Evolutionary conservation across 2,888 invertebrate species (phyloP).

Genomic region (Aphodius granarius): DNA sequence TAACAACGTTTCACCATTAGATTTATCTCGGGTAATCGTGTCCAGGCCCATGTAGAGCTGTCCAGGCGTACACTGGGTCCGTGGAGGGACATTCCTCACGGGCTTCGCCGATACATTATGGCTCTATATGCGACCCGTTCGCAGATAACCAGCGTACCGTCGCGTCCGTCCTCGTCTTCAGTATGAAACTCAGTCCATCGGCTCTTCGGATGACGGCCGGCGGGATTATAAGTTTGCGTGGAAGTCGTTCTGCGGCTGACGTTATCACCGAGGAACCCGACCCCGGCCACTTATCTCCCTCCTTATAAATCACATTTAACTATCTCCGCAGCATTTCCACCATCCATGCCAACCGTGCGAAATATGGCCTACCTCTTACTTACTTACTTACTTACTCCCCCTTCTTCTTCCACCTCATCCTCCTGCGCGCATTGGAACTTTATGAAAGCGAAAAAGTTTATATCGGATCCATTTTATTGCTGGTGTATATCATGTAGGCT

Average conservation of each 20-base stretch:
- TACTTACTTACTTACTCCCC: neutral
- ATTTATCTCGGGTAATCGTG: constrained; percentile 55
- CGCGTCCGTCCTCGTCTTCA: constrained; percentile 16
- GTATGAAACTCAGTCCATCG: constrained; percentile 5
- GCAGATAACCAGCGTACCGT: constrained; percentile 15
- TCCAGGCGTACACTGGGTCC: constrained; percentile 48
- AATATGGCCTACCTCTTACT: neutral
- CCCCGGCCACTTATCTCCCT: constrained; percentile 41
- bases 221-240: constrained; percentile 45
- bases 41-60: constrained; percentile 52
- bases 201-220: constrained; percentile 13
- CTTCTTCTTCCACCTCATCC: neutral
- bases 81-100: constrained; percentile 43
- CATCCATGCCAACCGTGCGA: neutral
- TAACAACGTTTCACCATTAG: constrained; percentile 55
- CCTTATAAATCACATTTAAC: constrained; percentile 53
- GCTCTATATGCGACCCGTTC: constrained; percentile 39
- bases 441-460: neutral
- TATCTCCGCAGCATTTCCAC: constrained; percentile 27
- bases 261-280: constrained; percentile 42
- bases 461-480: neutral
- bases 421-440: neutral
- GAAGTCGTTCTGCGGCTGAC: constrained; percentile 46
- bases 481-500: neutral
- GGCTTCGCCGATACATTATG: constrained; percentile 43